phyloP scores from a whole-genome alignment of 1,140 invertebrate species.

The Dermatophagoides farinae region DNA sequence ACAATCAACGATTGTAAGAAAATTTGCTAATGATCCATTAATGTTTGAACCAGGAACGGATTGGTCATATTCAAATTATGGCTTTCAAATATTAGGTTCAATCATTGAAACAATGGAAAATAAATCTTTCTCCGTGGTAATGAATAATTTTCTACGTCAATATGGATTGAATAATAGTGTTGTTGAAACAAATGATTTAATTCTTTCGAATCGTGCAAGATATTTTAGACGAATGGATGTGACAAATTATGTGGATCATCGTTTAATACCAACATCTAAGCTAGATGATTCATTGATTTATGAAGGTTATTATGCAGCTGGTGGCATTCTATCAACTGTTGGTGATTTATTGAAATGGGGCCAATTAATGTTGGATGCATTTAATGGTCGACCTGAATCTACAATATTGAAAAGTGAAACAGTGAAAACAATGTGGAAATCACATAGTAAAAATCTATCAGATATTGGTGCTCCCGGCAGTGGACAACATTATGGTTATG shows the following conservation, averaged over 20 bases:
- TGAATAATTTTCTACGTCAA: conserved; percentile 7
- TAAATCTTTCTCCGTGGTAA: background rate
- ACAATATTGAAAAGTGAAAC: background rate
- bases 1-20: background rate
- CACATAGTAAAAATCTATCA: background rate
- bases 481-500: background rate
- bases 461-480: background rate
- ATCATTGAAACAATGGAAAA: conserved; percentile 1
- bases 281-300: background rate
- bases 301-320: background rate
- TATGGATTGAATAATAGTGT: background rate
- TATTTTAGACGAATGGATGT: background rate
- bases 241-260: background rate
- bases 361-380: background rate
- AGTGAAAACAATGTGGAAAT: background rate
- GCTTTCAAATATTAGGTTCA: conserved; percentile 5
- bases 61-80: conserved; percentile 8
- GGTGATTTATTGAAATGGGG: conserved; percentile 1
- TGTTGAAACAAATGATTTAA: background rate
- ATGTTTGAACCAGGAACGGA: conserved; percentile 5
- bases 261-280: background rate
- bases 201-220: background rate
- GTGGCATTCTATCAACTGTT: background rate
- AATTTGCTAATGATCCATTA: conserved; percentile 4
- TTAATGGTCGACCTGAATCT: background rate